phyloP scores from a whole-genome alignment of 2,888 invertebrate species.

The Sarcophaga subvicina region DNA sequence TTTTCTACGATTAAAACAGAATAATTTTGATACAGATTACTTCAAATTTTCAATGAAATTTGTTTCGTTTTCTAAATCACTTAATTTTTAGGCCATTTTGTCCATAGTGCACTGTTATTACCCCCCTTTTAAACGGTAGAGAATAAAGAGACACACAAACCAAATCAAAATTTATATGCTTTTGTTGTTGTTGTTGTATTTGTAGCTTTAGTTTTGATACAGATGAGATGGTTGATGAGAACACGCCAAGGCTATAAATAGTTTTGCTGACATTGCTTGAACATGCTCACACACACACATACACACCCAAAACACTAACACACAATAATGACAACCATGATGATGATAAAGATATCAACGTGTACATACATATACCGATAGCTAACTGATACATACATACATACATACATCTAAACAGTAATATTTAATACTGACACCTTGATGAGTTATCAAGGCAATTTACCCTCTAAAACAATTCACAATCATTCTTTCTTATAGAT shows the following conservation, averaged over 20 bases:
- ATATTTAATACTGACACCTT: conserved; percentile 51
- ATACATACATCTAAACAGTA: neutral
- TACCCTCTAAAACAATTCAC: conserved; percentile 63
- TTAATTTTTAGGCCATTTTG: neutral
- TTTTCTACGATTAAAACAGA: too few species aligned
- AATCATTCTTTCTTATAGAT: conserved; percentile 58
- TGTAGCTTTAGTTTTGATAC: neutral
- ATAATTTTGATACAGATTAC: too few species aligned
- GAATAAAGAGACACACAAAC: neutral
- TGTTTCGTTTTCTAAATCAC: too few species aligned
- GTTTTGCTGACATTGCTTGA: conserved; percentile 57
- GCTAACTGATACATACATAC: neutral
- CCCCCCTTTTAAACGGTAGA: neutral
- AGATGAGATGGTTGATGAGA: conserved; percentile 43
- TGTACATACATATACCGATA: neutral
- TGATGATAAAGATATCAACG: conserved; percentile 34
- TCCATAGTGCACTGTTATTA: neutral
- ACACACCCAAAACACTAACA: too few species aligned
- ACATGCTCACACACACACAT: conserved; percentile 6
- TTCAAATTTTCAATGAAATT: too few species aligned
- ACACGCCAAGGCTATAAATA: conserved; percentile 59
- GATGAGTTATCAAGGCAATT: conserved; percentile 65
- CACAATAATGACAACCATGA: too few species aligned
- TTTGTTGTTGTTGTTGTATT: too few species aligned
- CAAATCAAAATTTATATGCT: neutral